Conservation (phyloP, 2,797 vertebrate species). For the Limnodromus scolopaceus region DNA sequence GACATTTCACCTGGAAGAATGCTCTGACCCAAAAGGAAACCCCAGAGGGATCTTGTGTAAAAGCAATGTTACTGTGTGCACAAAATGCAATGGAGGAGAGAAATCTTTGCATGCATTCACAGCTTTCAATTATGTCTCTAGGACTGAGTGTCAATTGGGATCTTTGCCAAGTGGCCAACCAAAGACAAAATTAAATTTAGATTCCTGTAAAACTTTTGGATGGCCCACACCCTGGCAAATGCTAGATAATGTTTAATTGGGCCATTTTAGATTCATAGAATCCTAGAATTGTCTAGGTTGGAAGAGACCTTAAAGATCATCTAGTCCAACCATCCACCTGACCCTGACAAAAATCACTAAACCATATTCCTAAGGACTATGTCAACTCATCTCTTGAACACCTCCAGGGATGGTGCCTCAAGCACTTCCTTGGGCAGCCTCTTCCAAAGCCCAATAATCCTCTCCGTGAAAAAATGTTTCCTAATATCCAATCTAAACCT, state of each 20-base stretch:
- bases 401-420: too few relatives aligned
- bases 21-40: slow-evolving; percentile 1
- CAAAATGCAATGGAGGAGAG: slow-evolving; percentile 18
- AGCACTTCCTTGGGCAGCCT: too few relatives aligned
- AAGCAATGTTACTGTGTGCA: not conserved
- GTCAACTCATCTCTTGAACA: too few relatives aligned
- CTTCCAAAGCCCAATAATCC: too few relatives aligned
- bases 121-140: slow-evolving; percentile 71
- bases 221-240: slow-evolving; percentile 70
- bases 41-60: slow-evolving; percentile 53
- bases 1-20: not conserved
- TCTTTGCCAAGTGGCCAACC: slow-evolving; percentile 76
- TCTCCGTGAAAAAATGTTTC: too few relatives aligned
- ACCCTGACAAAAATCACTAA: too few relatives aligned
- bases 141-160: slow-evolving; percentile 75
- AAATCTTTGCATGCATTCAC: slow-evolving; percentile 71
- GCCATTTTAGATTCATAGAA: slow-evolving; percentile 79
- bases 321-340: too few relatives aligned
- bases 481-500: too few relatives aligned
- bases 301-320: too few relatives aligned
- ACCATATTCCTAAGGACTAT: too few relatives aligned
- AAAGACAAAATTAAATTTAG: slow-evolving; percentile 85
- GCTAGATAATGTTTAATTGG: slow-evolving; percentile 81
- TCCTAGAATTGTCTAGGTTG: too few relatives aligned
- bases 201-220: slow-evolving; percentile 83